Percentiles rank a stretch among this genome's conserved stretches.
phyloP scores from a whole-genome alignment of 2,888 invertebrate genomes.

The Dinocampus coccinellae region DNA sequence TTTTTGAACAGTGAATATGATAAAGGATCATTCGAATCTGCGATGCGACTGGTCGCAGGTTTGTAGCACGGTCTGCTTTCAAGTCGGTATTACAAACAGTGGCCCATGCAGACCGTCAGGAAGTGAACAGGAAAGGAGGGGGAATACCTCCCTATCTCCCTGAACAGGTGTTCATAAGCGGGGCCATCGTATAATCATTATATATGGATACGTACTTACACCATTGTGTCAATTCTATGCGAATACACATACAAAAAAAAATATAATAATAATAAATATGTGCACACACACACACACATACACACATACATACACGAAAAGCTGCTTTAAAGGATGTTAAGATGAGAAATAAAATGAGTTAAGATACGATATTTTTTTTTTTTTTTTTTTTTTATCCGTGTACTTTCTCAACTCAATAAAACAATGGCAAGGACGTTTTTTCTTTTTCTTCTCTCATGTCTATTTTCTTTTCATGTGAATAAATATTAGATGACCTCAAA shows the following conservation, averaged over 20 bases:
- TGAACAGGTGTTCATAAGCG: constrained; percentile 36
- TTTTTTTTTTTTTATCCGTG: constrained; percentile 19
- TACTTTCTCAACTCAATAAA: constrained; percentile 32
- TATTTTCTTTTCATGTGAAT: too few species aligned
- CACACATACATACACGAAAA: too few species aligned
- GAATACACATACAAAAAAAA: neutral
- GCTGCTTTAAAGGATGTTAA: neutral
- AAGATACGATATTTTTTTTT: neutral
- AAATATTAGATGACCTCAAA: too few species aligned
- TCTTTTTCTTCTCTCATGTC: neutral
- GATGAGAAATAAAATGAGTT: constrained; percentile 21
- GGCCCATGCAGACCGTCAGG: constrained; percentile 32
- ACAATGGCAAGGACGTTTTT: constrained; percentile 11
- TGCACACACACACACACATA: too few species aligned
- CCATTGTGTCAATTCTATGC: neutral
- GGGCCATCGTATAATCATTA: constrained; percentile 17
- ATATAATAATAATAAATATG: constrained; percentile 3
- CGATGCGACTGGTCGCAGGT: constrained; percentile 27
- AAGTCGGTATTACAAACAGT: constrained; percentile 35
- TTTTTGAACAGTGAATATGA: neutral
- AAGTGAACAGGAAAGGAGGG: constrained; percentile 38
- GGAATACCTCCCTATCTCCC: constrained; percentile 31
- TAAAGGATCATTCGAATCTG: constrained; percentile 18
- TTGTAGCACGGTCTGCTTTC: constrained; percentile 37
- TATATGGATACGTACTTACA: constrained; percentile 11